Evolutionary conservation across 2,113 vertebrate species (phyloP).

Genomic region (Oxyruncus cristatus): DNA sequence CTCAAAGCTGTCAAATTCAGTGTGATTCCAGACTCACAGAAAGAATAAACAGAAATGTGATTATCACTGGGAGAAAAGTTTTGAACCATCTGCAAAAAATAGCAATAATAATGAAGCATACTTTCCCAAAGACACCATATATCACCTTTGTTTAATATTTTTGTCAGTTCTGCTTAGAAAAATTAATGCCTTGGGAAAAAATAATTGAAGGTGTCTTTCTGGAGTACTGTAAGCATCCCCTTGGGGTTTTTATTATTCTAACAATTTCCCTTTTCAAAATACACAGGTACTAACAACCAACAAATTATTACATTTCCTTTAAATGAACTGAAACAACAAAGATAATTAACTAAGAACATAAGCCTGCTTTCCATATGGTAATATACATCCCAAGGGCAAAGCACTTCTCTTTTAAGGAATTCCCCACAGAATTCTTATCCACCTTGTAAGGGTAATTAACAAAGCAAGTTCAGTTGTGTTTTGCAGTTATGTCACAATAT

Average conservation of each 20-base stretch:
- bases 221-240: constrained; percentile 29
- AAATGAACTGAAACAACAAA: constrained; percentile 70
- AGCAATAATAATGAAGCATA: not conserved
- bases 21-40: not conserved
- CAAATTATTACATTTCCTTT: constrained; percentile 70
- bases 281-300: constrained; percentile 65
- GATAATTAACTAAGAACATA: constrained; percentile 71
- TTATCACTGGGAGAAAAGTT: not conserved
- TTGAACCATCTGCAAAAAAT: not conserved
- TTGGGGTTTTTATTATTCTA: constrained; percentile 59
- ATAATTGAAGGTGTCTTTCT: constrained; percentile 56
- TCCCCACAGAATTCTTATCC: constrained; percentile 31
- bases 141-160: constrained; percentile 65
- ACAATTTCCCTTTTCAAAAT: constrained; percentile 67
- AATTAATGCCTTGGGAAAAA: constrained; percentile 48
- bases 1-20: not conserved
- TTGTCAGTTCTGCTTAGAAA: constrained; percentile 48
- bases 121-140: not conserved
- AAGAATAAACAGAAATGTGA: not conserved
- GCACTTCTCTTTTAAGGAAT: constrained; percentile 61
- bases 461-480: too few species aligned
- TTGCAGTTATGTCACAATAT: constrained; percentile 27
- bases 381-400: constrained; percentile 50
- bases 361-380: constrained; percentile 63
- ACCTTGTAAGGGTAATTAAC: constrained; percentile 63